Percentiles rank a stretch among this genome's conserved stretches.
These are phyloP conservation scores for Corythoichthys haematopterus DNA, from an alignment of 2,113 vertebrate genomes.

Conservation along the genomic window DNA sequence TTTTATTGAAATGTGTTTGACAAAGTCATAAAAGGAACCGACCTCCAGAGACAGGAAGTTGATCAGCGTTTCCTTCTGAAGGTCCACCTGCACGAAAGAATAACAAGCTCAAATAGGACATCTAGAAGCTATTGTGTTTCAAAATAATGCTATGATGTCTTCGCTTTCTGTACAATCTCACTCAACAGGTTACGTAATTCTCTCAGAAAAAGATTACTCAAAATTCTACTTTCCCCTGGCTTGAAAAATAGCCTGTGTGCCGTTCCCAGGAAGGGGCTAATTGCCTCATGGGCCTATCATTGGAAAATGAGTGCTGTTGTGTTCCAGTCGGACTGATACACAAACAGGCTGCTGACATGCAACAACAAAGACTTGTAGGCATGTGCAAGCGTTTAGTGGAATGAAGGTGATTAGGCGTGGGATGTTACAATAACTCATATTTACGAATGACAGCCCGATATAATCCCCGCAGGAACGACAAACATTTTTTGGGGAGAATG, in stretches of 20 bases:
- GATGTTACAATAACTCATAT: constrained; percentile 26
- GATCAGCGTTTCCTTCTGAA: constrained; percentile 89
- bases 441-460: constrained; percentile 17
- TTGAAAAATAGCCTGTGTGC: constrained; percentile 13
- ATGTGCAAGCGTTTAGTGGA: constrained; percentile 15
- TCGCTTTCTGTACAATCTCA: background rate
- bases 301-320: constrained; percentile 12
- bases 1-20: constrained; percentile 51
- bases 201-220: constrained; percentile 14
- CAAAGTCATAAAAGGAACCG: constrained; percentile 48
- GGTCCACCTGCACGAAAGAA: constrained; percentile 80
- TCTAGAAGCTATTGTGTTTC: background rate
- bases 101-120: constrained; percentile 37
- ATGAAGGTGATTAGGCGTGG: constrained; percentile 29
- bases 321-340: constrained; percentile 14
- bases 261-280: constrained; percentile 19
- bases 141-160: background rate
- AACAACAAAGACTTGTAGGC: constrained; percentile 2
- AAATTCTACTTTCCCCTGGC: constrained; percentile 23
- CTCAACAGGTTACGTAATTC: constrained; percentile 11
- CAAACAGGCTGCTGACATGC: constrained; percentile 23
- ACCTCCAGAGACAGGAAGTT: constrained; percentile 93
- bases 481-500: constrained; percentile 31
- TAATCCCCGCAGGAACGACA: constrained; percentile 17
- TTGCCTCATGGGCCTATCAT: constrained; percentile 13